Evolutionary conservation across 2,113 vertebrate species (phyloP), one percentile per base, ranked within the genome.

Genomic region (Taurulus bubalis): DNA sequence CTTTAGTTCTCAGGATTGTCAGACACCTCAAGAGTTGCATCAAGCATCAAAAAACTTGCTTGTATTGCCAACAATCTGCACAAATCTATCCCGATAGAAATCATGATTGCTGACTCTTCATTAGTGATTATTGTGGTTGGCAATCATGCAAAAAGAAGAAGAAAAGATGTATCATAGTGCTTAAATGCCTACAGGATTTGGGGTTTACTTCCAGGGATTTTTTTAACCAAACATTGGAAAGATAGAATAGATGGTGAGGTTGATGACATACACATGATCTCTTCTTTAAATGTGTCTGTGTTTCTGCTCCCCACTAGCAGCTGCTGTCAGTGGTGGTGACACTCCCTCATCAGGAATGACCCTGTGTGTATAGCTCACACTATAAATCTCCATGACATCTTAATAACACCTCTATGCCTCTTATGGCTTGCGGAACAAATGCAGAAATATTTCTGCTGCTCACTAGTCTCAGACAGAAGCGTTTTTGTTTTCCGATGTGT

Each of bases 331-430:
- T 65, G 38, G 22, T 40, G 34, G 72, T 80, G 91, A 86, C 93
- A 91, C 93, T 92, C 93, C 94, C 92, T 93, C 75, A 42, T 71
- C 87, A 91, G 92, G 90, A 93, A 94, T 94, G 89, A 88, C 83
- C 79, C 69, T 16, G 67, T 38, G 26, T 38, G 24, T 76, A 60
- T 62, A 72, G 85, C 89, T 89, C 87, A 56, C 87, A 82, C 87
- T 84, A 82, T 93, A 94, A 93, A 91, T 92, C 86, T 84, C 76
- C 22, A 76, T 91, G 90, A 94, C 85, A n/a, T 87, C 79, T 87
- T 94, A 94, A 95, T 94, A 91, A 93, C 81, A 91, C 77, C 82
- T 89, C 73, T 90, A 86, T 85, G 62, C 51, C 8, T 89, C 81
- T 62, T 38, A 76, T 76, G 56, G 82, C 71, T 80, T 68, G 51